Evolutionary conservation across 2,888 invertebrate species (phyloP).

Genomic region (Volucella inanis): DNA sequence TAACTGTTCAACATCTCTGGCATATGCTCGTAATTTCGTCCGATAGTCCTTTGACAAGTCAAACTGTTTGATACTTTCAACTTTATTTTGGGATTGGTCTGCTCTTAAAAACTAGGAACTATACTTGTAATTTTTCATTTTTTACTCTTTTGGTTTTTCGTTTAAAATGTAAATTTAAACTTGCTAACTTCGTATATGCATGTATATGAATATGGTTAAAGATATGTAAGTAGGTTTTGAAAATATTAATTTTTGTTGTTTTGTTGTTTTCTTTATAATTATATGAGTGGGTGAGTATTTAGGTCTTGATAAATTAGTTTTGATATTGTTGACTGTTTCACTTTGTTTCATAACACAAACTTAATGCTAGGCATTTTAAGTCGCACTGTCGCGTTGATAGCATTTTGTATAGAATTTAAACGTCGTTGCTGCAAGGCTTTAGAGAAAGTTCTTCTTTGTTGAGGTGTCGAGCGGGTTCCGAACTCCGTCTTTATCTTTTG

Average conservation of each 20-base stretch:
- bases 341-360: slow-evolving; percentile 8
- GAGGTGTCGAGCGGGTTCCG: slow-evolving; percentile 76
- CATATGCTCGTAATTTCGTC: slow-evolving; percentile 43
- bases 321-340: slow-evolving; percentile 10
- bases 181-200: slow-evolving; percentile 55
- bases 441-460: slow-evolving; percentile 78
- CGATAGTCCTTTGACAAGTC: slow-evolving; percentile 67
- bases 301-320: slow-evolving; percentile 36
- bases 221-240: slow-evolving; percentile 68
- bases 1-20: slow-evolving; percentile 54
- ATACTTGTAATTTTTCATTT: slow-evolving; percentile 31
- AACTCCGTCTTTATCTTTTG: slow-evolving; percentile 77
- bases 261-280: slow-evolving; percentile 16
- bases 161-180: slow-evolving; percentile 66
- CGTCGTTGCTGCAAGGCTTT: slow-evolving; percentile 65
- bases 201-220: slow-evolving; percentile 70
- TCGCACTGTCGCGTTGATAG: slow-evolving; percentile 29
- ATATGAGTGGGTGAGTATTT: slow-evolving; percentile 60
- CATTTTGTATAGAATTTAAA: slow-evolving; percentile 29
- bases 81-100: slow-evolving; percentile 61
- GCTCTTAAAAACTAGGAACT: slow-evolving; percentile 73
- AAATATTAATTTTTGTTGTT: slow-evolving; percentile 50
- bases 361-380: no score
- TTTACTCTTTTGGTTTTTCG: slow-evolving; percentile 13
- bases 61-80: slow-evolving; percentile 47